Evolutionary conservation across 2,888 invertebrate genomes (phyloP), one percentile per base, ranked within the genome.

Genomic region (Limnephilus lunatus): DNA sequence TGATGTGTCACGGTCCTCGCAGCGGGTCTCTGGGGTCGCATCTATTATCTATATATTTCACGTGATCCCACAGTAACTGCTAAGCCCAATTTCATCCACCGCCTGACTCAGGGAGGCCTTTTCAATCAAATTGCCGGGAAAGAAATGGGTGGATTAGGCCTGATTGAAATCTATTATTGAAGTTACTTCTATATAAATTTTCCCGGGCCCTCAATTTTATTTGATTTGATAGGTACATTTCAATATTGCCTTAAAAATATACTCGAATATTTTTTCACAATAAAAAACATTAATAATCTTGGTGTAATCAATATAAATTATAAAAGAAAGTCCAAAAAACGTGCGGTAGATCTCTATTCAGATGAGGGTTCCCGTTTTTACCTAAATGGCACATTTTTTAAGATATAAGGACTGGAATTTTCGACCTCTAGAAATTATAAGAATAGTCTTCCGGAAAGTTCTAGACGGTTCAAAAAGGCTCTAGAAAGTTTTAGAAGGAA

Each of bases 121-220:
- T 86, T 44, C 86, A 86, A 86, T 86, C 48, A 86, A 44, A 86
- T 86, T 83, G 44, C 48, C 30, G 44, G 12, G 44, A 86, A 44
- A 86, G 35, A 44, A 44, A 86, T 44, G 86, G 86, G 30, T 5
- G 39, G 44, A 39, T 86, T 44, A 86, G 14, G 44, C 44, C 86
- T 44, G 86, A 86, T 86, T 86, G 48, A 44, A 86, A 86, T 44
- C 85, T 44, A 25, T 48, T 25, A 48, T 30, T n/a, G 86, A 86
- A 86, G 32, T 83, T 31, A 32, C 68, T 68, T 25, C 68, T 68
- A 68, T 68, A 25, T n/a, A 68, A 68, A n/a, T 9, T 25, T 68
- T 68, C 68, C 9, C n/a, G 7, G 9, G 11, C 9, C 9, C 25
- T 25, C 68, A 25, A 68, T 68, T 68, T 25, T 25, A n/a, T 68